Base-by-base conservation (phyloP, 2,888 invertebrate species). In the Saturnia pavonia region DNA sequence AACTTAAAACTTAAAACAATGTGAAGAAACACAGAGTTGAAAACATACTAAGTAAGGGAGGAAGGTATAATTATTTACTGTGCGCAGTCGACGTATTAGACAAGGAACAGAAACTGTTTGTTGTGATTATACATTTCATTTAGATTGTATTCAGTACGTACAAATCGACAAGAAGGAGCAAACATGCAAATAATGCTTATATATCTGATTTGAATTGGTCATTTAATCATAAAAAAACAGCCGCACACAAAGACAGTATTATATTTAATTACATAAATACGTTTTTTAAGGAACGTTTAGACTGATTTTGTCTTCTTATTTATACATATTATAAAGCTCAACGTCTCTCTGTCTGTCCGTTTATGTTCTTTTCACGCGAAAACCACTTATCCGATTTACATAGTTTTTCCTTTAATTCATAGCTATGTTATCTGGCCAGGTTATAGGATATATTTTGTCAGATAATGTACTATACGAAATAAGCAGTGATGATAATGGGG, bases 1-100 rank as follows among this genome's bases (percentile, higher is more conserved):
- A 74, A 60, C 70, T 34, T 34, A 34, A 34, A 71, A 69, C 60
- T 71, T 67, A 67, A 71, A 70, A 70, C 72, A 72, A 72, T 51
- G 68, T 70, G 65, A 25, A 65, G 65, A 45, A 68, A 67, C 63
- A 34, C 60, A 65, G 19, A 19, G 65, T 65, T 40, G 19, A 40
- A 63, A 65, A 40, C 9, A 19, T 40, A 57, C 22, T 25, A 16
- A 27, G 60, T 65, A 65, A 65, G 65, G 34, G 40, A 40, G 65
- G 40, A n/a, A 19, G 40, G 40, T 40, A 14, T 65, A 63, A 34
- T 60, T 60, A 63, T 12, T 65, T 63, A 63, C 60, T 25, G 16
- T 34, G 60, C 11, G n/a, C 0, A 34, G 60, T 34, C 25, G 11
- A 63, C 34, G 60, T 6, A 19, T 65, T 40, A 65, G 65, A 65